Evolutionary conservation across 2,113 vertebrate species (phyloP), one percentile per base, ranked within the genome.

Genomic region (Oreochromis tanganicae): DNA sequence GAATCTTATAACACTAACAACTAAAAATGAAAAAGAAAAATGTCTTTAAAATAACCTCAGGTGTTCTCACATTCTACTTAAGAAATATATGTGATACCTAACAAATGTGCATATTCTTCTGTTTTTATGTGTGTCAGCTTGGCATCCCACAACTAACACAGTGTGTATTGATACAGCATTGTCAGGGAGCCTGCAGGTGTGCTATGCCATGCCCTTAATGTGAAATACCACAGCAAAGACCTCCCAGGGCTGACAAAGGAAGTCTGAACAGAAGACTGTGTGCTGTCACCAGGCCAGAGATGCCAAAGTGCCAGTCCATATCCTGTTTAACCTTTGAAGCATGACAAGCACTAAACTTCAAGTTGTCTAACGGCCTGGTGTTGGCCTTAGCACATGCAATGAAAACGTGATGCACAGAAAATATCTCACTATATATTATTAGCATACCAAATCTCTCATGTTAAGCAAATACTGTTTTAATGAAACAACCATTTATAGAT

Each of bases 301-400:
- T 90, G 93, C 85, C 94, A 94, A 87, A 5, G 54, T 93, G 93
- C 85, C 95, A 78, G 80, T 78, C 57, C 82, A 43, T 80, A 95
- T 95, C 92, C 87, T 52, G 85, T 92, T 85, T 95, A 94, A 96
- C 96, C 95, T 96, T 97, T 95, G 93, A 48, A 82, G 68, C 66
- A 21, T 34, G 83, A 92, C 75, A 50, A 80, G 61, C 43, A 38
- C 86, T 85, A 85, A 88, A 61, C 88, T 80, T 85, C 43, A 91
- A 83, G 82, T 38, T 52, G 63, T n/a, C 79, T 54, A 21, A 81
- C 82, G 75, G 43, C 34, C 36, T 48, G 82, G 29, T 75, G 82
- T 8, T 78, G 66, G 43, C 54, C 52, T 59, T 54, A 87, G 56
- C 85, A 78, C 91, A 73, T 85, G 79, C 84, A 34, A n/a, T 1